A percentile compares a stretch with the other conserved stretches of the same genome.
Evolutionary conservation across 2,888 invertebrate genomes (phyloP).

Genomic region (Congeria kusceri): DNA sequence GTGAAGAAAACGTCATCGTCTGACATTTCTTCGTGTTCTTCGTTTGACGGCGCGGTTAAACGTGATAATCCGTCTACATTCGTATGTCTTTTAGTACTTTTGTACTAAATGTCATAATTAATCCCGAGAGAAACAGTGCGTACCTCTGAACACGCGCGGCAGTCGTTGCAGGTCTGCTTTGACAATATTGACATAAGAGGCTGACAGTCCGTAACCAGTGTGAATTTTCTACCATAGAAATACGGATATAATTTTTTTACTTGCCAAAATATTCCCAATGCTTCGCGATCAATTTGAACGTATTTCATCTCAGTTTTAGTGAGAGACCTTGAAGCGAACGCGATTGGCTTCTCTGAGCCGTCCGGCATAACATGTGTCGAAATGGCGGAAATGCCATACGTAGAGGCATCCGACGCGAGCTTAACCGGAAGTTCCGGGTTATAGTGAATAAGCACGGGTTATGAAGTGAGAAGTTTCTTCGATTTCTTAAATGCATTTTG

Average conservation of each 20-base stretch:
- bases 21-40: not conserved
- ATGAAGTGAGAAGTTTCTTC: conserved; percentile 64
- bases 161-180: conserved; percentile 70
- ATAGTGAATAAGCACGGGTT: conserved; percentile 75
- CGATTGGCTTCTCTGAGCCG: not conserved
- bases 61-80: conserved; percentile 81
- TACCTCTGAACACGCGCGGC: conserved; percentile 78
- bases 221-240: conserved; percentile 59
- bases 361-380: conserved; percentile 4
- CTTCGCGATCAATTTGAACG: not conserved
- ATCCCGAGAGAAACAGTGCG: conserved; percentile 77
- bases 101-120: conserved; percentile 80
- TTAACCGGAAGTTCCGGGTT: conserved; percentile 74
- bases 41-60: conserved; percentile 44
- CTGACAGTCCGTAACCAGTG: conserved; percentile 83
- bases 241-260: conserved; percentile 63
- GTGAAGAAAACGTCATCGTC: conserved; percentile 35
- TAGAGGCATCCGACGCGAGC: conserved; percentile 84
- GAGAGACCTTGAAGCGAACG: not conserved
- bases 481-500: conserved; percentile 22
- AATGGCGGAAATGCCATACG: conserved; percentile 58
- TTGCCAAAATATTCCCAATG: conserved; percentile 19
- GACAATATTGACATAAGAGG: conserved; percentile 38
- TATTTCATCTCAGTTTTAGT: not conserved
- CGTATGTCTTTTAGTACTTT: conserved; percentile 71